Conservation (phyloP, 2,113 vertebrate species). For the Campylomormyrus numenius region DNA sequence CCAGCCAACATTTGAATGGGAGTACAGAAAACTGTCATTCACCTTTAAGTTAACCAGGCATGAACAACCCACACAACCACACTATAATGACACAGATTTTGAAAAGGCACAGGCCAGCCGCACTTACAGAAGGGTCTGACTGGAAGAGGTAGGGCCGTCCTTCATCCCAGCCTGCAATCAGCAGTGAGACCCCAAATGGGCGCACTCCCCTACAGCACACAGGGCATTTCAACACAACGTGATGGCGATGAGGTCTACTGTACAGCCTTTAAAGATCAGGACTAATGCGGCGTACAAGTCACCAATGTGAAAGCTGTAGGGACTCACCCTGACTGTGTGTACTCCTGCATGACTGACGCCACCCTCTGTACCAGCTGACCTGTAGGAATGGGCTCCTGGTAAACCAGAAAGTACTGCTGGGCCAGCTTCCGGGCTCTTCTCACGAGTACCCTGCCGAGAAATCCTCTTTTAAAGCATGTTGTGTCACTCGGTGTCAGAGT, state of each 20-base stretch:
- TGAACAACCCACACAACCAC: background rate
- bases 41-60: background rate
- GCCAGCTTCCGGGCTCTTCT: constrained; percentile 91
- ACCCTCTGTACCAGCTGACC: constrained; percentile 96
- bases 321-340: constrained; percentile 90
- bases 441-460: constrained; percentile 78
- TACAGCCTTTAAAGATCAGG: background rate
- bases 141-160: constrained; percentile 95
- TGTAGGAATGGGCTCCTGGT: constrained; percentile 95
- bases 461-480: background rate
- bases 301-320: background rate
- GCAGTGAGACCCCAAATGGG: constrained; percentile 91
- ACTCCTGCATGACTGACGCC: constrained; percentile 98
- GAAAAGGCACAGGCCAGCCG: background rate
- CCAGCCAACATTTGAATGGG: background rate
- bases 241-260: background rate
- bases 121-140: constrained; percentile 92
- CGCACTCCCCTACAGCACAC: constrained; percentile 75
- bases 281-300: background rate
- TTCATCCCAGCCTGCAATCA: constrained; percentile 98
- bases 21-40: background rate
- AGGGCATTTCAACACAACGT: background rate
- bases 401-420: constrained; percentile 94
- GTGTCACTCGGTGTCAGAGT: background rate
- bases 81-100: background rate